Evolutionary conservation across 1,140 invertebrate genomes (phyloP), one percentile per base, ranked within the genome.

Genomic region (Chlorops oryzae): DNA sequence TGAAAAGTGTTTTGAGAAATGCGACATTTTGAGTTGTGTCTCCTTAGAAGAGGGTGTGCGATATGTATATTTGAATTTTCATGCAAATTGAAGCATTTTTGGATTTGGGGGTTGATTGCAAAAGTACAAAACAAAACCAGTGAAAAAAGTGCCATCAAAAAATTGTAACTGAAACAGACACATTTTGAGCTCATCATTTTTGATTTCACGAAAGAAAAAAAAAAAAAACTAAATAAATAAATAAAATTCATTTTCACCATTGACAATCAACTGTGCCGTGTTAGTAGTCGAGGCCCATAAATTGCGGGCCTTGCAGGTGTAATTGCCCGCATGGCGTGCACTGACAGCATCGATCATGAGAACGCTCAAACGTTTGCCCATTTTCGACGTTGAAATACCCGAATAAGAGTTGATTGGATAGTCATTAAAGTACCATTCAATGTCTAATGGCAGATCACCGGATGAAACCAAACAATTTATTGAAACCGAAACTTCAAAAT

Each of bases 251-350:
- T 15, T 17, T n/a, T 5, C 67, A 65, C 65, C 60, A 73, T 62
- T 60, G 51, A 68, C 58, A 45, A 61, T 51, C 18, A 71, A 58
- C 47, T 71, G 56, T n/a, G 69, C 61, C 2, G 68, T 69, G 50
- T 62, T 65, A 12, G 49, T 51, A 2, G 56, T 48, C 13, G 61
- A 49, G 28, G 83, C 87, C 58, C 85, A 86, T 22, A 74, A 57
- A 74, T 90, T 91, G 59, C 75, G 76, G 9, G 81, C 84, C 45
- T 74, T 69, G 59, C 82, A 86, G 3, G 81, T 82, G 60, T 84
- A 85, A 61, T 81, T 80, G 38, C 81, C 79, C 42, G 79, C 75
- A 70, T 85, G 79, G 43, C 68, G 71, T 45, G 73, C 74, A 57
- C 57, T 68, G 17, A 75, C 70, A 49, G 60, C 68, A 51, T 77